Evolutionary conservation across 2,888 invertebrate genomes (phyloP).

Genomic region (Mesorhabditis spiculigera): DNA sequence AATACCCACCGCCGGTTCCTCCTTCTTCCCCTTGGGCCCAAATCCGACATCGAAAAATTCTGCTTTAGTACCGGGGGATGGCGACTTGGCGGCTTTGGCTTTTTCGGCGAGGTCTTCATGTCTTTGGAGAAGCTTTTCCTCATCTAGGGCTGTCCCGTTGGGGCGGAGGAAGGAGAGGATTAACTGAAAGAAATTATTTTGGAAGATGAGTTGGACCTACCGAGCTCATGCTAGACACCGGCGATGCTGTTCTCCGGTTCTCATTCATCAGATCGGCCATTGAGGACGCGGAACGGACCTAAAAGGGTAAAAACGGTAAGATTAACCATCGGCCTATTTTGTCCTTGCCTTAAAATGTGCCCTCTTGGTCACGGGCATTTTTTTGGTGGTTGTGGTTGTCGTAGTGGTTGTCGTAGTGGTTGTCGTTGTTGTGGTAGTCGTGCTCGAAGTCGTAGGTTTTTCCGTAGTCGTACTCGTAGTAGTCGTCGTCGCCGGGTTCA

Average conservation of each 20-base stretch:
- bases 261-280: neutral
- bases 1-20: neutral
- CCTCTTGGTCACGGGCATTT: neutral
- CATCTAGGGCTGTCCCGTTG: neutral
- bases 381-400: neutral
- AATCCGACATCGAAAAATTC: conserved; percentile 1
- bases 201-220: neutral
- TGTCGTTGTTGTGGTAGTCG: conserved; percentile 5
- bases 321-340: neutral
- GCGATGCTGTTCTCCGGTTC: neutral
- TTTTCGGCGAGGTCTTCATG: neutral
- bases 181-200: neutral
- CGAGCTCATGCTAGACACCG: neutral
- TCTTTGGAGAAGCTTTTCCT: neutral
- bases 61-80: neutral
- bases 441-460: neutral
- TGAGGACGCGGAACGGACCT: neutral
- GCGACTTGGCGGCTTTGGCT: neutral
- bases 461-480: neutral
- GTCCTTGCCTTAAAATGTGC: neutral
- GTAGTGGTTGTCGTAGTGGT: neutral
- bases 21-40: neutral
- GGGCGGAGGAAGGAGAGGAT: conserved; percentile 2
- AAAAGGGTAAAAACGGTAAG: neutral
- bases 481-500: neutral